A percentile compares a stretch with the other conserved stretches of the same genome.
Evolutionary conservation across 2,888 invertebrate genomes (phyloP).

Genomic region (Eilema griseolum): DNA sequence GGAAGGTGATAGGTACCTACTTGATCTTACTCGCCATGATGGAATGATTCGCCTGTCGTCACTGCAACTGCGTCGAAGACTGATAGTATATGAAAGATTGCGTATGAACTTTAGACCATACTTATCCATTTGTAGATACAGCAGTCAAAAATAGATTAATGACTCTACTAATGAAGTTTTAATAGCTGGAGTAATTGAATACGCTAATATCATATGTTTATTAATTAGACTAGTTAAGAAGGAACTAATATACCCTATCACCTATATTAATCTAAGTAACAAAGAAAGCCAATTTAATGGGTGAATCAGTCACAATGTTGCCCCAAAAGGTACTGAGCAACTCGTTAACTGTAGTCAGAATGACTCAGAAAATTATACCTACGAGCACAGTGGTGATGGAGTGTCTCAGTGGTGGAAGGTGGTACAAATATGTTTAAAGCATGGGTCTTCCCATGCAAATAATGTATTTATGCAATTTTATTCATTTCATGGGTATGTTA

Average conservation of each 20-base stretch:
- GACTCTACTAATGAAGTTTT: background rate
- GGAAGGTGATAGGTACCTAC: background rate
- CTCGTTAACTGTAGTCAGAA: too few relatives aligned
- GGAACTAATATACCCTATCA: background rate
- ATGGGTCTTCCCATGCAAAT: too few relatives aligned
- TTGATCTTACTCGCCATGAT: background rate
- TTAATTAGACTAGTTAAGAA: background rate
- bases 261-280: background rate
- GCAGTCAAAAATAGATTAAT: background rate
- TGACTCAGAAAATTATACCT: too few relatives aligned
- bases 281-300: too few relatives aligned
- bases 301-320: too few relatives aligned
- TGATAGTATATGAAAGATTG: background rate
- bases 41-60: background rate
- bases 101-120: background rate
- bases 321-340: too few relatives aligned
- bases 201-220: background rate
- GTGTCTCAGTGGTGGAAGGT: too few relatives aligned
- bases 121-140: background rate
- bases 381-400: too few relatives aligned
- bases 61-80: background rate
- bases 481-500: too few relatives aligned
- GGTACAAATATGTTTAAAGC: too few relatives aligned
- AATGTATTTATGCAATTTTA: too few relatives aligned
- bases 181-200: background rate